Evolutionary conservation across 2,888 invertebrate genomes (phyloP).

Genomic region (Torymus auratus): DNA sequence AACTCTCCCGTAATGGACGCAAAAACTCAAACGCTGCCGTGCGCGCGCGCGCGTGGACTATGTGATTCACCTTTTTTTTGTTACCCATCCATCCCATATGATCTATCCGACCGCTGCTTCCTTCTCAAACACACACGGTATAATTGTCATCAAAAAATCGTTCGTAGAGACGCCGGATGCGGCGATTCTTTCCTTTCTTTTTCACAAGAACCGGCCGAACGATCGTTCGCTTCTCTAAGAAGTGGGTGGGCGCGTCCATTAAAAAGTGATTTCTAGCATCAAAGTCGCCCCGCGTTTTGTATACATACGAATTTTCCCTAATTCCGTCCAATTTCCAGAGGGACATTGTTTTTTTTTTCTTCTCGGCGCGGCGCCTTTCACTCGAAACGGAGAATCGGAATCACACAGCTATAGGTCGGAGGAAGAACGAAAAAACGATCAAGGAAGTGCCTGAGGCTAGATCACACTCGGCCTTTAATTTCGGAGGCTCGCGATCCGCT

Average conservation of each 20-base stretch:
- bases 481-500: not conserved
- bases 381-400: not conserved
- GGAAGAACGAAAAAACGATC: not conserved
- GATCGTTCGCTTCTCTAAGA: constrained; percentile 3
- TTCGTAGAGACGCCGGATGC: constrained; percentile 47
- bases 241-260: constrained; percentile 66
- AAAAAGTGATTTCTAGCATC: constrained; percentile 73
- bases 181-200: constrained; percentile 12
- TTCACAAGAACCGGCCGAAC: constrained; percentile 18
- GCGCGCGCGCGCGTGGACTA: not conserved
- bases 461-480: constrained; percentile 12
- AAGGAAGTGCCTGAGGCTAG: constrained; percentile 25
- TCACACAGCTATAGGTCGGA: not conserved
- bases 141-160: constrained; percentile 52
- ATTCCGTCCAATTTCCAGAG: constrained; percentile 65
- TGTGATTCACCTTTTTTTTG: constrained; percentile 32
- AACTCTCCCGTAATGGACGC: constrained; percentile 1
- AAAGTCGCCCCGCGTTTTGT: constrained; percentile 58
- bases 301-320: constrained; percentile 67
- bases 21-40: constrained; percentile 3
- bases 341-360: constrained; percentile 50
- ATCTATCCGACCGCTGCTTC: constrained; percentile 20
- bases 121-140: constrained; percentile 8
- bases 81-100: not conserved
- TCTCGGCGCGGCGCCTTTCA: constrained; percentile 30